phyloP scores from a whole-genome alignment of 1,140 invertebrate species.

The Nephila pilipes region DNA sequence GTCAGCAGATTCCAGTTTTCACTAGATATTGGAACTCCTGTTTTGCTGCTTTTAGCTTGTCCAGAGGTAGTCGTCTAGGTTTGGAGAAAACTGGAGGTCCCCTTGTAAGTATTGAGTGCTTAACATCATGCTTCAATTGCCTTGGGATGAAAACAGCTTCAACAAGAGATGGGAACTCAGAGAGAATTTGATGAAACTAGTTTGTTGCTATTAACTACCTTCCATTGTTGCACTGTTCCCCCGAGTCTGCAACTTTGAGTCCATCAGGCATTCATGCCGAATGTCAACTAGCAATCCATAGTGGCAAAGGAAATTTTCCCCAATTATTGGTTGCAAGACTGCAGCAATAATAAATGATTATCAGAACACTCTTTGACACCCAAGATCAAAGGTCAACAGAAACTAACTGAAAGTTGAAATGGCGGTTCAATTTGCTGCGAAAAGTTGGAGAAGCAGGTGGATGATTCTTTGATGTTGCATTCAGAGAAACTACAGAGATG shows the following conservation, averaged over 20 bases:
- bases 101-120: background rate
- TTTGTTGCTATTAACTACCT: background rate
- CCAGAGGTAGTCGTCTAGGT: no score
- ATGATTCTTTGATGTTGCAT: background rate
- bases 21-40: background rate
- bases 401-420: background rate
- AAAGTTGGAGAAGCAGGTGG: background rate
- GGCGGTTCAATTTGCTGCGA: background rate
- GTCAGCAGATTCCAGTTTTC: background rate
- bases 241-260: background rate
- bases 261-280: background rate
- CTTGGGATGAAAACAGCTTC: background rate
- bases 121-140: no score
- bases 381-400: no score
- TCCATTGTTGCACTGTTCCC: fast-evolving
- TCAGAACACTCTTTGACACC: no score
- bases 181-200: background rate
- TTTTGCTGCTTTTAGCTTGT: background rate
- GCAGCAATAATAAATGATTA: background rate
- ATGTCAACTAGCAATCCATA: background rate
- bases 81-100: background rate
- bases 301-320: background rate
- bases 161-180: background rate
- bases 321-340: background rate
- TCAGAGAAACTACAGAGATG: background rate